Percentiles rank a stretch among this genome's conserved stretches.
phyloP scores from a whole-genome alignment of 2,888 invertebrate genomes.

The Sisyra nigra region DNA sequence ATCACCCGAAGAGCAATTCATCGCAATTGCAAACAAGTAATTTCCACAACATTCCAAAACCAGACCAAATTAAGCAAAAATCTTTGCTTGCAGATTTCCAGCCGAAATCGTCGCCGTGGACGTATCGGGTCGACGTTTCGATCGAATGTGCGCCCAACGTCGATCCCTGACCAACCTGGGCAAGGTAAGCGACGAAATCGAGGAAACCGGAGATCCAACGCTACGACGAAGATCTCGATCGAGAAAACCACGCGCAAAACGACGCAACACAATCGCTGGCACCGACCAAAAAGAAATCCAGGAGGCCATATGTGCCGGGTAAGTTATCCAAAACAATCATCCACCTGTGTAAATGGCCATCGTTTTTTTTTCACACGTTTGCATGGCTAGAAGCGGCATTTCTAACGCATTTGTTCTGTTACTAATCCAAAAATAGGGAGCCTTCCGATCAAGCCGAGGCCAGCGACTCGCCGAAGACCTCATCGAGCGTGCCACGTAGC shows the following conservation, averaged over 20 bases:
- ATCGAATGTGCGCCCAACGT: conserved; percentile 73
- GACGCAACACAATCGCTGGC: conserved; percentile 82
- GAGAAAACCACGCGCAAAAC: conserved; percentile 62
- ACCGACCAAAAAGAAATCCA: conserved; percentile 81
- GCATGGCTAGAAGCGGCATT: conserved; percentile 1
- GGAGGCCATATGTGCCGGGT: conserved; percentile 65
- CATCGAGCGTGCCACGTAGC: conserved; percentile 39
- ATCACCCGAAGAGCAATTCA: conserved; percentile 74
- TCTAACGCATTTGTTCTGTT: background rate
- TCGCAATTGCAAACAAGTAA: conserved; percentile 69
- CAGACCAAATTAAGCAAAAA: background rate
- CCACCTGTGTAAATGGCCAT: background rate
- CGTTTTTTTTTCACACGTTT: conserved; percentile 1
- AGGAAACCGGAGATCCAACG: conserved; percentile 17
- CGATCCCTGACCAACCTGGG: conserved; percentile 54
- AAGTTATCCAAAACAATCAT: conserved; percentile 27
- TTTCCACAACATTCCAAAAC: conserved; percentile 16
- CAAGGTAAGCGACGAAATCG: conserved; percentile 19
- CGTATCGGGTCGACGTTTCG: conserved; percentile 74
- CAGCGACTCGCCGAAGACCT: conserved; percentile 29
- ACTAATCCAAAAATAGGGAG: conserved; percentile 17
- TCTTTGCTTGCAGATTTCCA: conserved; percentile 47
- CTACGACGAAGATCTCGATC: conserved; percentile 54
- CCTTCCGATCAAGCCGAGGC: conserved; percentile 18
- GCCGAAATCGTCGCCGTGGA: conserved; percentile 81